These are phyloP conservation scores for Trichoplusia ni DNA, from an alignment of 1,140 invertebrate genomes.

Conservation along the genomic window DNA sequence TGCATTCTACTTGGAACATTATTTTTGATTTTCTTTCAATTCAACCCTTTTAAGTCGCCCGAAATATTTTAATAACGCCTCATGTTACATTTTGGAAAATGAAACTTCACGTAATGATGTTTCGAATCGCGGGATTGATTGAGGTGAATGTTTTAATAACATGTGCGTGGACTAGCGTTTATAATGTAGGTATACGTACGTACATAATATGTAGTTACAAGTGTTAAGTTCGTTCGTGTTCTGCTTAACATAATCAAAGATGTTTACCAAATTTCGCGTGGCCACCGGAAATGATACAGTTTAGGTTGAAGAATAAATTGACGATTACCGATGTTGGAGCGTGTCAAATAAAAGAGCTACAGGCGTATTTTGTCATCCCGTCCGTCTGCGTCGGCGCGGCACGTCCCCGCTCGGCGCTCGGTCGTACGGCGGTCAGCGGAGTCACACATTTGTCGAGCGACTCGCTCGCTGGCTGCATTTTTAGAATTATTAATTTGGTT, in stretches of 20 bases:
- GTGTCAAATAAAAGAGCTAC: slow-evolving; percentile 42
- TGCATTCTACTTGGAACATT: slow-evolving; percentile 24
- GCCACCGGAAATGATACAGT: neutral
- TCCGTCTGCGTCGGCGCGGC: slow-evolving; percentile 33
- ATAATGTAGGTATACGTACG: too few species aligned
- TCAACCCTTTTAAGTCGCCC: slow-evolving; percentile 17
- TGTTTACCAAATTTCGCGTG: neutral
- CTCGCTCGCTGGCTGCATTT: slow-evolving; percentile 68
- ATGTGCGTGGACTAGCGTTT: neutral
- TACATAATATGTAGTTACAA: too few species aligned
- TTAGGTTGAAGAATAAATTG: slow-evolving; percentile 1
- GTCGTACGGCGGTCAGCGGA: slow-evolving; percentile 6
- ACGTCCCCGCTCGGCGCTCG: neutral
- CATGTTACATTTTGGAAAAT: slow-evolving; percentile 12
- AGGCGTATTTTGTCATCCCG: slow-evolving; percentile 52
- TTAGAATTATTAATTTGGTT: slow-evolving; percentile 78
- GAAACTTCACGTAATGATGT: slow-evolving; percentile 16
- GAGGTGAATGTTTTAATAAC: slow-evolving; percentile 11
- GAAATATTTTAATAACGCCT: slow-evolving; percentile 43
- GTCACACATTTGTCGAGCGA: slow-evolving; percentile 62
- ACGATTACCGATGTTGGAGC: slow-evolving; percentile 20
- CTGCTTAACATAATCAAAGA: neutral
- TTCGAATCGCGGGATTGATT: slow-evolving; percentile 8
- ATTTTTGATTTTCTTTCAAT: slow-evolving; percentile 36
- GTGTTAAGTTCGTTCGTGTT: too few species aligned